Conservation (phyloP, 1,140 invertebrate species). For the Melanaphis sacchari region DNA sequence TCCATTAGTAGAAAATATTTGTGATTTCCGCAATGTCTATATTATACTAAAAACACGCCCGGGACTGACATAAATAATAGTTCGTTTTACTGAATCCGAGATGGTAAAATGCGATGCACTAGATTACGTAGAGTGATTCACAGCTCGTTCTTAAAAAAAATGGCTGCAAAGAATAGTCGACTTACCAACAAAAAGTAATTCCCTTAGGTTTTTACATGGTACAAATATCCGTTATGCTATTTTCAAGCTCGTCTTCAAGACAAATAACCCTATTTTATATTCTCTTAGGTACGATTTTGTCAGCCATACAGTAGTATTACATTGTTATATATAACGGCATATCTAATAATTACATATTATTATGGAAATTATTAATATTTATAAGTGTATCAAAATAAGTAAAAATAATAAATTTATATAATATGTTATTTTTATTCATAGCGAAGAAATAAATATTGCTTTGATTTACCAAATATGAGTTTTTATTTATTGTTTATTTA, state of each 20-base stretch:
- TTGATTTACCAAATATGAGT: not conserved
- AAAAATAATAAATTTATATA: not conserved
- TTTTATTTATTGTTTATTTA: not conserved
- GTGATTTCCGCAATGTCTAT: not conserved
- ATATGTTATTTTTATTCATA: not conserved
- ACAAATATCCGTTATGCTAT: not conserved
- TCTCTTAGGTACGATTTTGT: not conserved
- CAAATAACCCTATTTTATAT: not conserved
- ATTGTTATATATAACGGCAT: not conserved
- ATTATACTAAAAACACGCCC: not conserved
- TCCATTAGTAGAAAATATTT: not conserved
- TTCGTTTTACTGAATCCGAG: slow-evolving; percentile 36
- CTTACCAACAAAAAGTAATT: not conserved
- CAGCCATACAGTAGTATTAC: not conserved
- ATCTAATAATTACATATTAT: not conserved
- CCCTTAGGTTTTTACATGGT: slow-evolving; percentile 7
- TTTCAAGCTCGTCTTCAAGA: not conserved
- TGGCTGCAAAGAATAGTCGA: not conserved
- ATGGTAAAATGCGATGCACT: slow-evolving; percentile 44
- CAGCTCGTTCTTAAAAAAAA: not conserved
- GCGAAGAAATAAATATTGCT: too few relatives aligned
- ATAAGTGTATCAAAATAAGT: not conserved
- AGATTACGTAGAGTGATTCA: slow-evolving; percentile 31
- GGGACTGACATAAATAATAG: slow-evolving; percentile 31
- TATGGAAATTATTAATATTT: not conserved